Evolutionary conservation across 2,113 vertebrate genomes (phyloP).

Genomic region (Coreoperca whiteheadi): DNA sequence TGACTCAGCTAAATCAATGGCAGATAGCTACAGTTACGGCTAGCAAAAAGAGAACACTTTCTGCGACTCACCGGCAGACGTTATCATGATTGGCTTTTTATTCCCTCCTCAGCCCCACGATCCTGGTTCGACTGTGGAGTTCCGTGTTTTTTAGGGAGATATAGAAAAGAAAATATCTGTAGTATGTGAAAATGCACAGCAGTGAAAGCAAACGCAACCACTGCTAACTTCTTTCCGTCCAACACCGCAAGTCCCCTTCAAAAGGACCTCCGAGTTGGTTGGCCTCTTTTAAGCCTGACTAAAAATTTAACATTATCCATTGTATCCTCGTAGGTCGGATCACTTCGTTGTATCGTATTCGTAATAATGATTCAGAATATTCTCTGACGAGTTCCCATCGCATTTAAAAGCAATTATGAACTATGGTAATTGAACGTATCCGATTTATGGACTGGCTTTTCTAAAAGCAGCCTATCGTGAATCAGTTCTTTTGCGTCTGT

Average conservation of each 20-base stretch:
- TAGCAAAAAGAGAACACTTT: conserved; percentile 49
- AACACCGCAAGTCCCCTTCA: conserved; percentile 25
- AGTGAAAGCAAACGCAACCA: neutral
- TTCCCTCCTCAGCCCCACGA: conserved; percentile 38
- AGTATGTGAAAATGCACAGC: neutral
- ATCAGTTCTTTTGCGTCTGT: conserved; percentile 22
- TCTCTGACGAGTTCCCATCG: fast-evolving
- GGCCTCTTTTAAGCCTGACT: conserved; percentile 53
- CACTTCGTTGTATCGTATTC: fast-evolving
- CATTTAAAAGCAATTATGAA: fast-evolving
- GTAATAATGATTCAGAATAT: fast-evolving
- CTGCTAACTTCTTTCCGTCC: conserved; percentile 69
- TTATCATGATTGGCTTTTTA: conserved; percentile 80
- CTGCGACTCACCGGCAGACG: conserved; percentile 83
- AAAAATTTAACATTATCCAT: neutral
- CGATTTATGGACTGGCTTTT: conserved; percentile 35
- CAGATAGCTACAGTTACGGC: conserved; percentile 37
- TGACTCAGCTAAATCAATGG: conserved; percentile 89
- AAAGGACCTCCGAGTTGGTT: conserved; percentile 49
- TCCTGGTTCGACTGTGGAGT: neutral
- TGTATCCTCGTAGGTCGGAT: fast-evolving
- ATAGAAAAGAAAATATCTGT: neutral
- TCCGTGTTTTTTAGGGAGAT: neutral
- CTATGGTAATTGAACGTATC: neutral
- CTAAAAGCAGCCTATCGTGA: neutral